These are phyloP conservation scores for Urocolius indicus DNA, from an alignment of 2,113 vertebrate genomes.

Conservation along the genomic window DNA sequence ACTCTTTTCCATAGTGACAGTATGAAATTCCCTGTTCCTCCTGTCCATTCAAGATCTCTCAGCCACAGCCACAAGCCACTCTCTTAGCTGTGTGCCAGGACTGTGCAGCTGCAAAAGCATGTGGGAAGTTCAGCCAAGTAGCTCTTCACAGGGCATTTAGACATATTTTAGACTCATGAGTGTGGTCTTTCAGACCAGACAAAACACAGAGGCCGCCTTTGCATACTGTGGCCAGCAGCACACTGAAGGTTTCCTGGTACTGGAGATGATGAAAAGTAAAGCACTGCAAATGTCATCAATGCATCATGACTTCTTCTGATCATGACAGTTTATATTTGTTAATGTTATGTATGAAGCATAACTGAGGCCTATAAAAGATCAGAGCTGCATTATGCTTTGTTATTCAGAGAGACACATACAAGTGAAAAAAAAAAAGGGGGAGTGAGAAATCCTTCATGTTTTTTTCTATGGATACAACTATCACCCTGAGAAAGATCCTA, in stretches of 20 bases:
- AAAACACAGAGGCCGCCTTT: constrained; percentile 1
- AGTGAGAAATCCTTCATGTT: not conserved
- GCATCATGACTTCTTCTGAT: not conserved
- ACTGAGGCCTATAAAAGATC: not conserved
- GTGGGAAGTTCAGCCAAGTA: not conserved
- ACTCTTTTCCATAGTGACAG: not conserved
- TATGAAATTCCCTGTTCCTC: not conserved
- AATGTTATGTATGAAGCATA: not conserved
- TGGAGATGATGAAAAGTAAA: not conserved
- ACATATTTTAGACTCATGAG: not conserved
- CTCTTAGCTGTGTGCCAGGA: not conserved
- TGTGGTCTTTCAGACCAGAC: not conserved
- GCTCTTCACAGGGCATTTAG: not conserved
- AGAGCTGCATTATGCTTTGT: not conserved
- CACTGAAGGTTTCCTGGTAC: not conserved
- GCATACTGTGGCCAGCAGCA: not conserved
- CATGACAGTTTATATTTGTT: not conserved
- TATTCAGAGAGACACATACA: not conserved
- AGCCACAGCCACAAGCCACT: constrained; percentile 1
- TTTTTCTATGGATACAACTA: not conserved
- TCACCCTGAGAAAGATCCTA: not conserved
- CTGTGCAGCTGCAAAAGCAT: constrained; percentile 32
- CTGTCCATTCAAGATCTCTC: not conserved
- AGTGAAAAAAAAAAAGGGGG: not conserved
- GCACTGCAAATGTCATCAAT: not conserved